Evolutionary conservation across 2,113 vertebrate species (phyloP).

Genomic region (Centropristis striata): DNA sequence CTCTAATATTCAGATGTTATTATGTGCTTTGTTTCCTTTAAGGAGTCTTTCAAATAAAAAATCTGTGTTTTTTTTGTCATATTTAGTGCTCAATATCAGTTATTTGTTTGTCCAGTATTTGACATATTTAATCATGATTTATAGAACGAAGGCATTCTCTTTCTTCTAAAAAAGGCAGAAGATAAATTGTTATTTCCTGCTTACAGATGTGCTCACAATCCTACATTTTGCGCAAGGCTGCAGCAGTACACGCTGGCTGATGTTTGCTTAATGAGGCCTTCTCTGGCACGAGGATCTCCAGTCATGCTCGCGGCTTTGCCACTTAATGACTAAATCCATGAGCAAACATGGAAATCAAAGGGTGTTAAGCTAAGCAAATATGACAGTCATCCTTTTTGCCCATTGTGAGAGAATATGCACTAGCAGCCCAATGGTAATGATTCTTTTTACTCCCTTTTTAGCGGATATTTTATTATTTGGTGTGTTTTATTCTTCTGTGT

Average conservation of each 20-base stretch:
- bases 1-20: background rate
- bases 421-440: background rate
- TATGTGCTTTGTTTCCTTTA: background rate
- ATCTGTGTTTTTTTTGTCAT: background rate
- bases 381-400: background rate
- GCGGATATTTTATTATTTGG: too few relatives aligned
- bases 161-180: background rate
- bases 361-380: conserved; percentile 26
- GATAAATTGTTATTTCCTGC: background rate
- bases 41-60: background rate
- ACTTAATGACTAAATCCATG: conserved; percentile 32
- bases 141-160: too few relatives aligned
- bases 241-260: background rate
- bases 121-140: background rate
- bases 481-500: background rate
- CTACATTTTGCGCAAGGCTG: conserved; percentile 29
- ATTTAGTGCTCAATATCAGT: background rate
- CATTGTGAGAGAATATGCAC: conserved; percentile 9
- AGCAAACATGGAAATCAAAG: conserved; percentile 47
- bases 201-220: conserved; percentile 27
- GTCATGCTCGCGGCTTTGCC: conserved; percentile 4
- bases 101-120: background rate
- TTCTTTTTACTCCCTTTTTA: background rate
- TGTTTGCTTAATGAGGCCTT: conserved; percentile 24
- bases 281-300: conserved; percentile 30